Evolutionary conservation across 1,140 invertebrate genomes (phyloP).

Genomic region (Drosophila quadrilineata): DNA sequence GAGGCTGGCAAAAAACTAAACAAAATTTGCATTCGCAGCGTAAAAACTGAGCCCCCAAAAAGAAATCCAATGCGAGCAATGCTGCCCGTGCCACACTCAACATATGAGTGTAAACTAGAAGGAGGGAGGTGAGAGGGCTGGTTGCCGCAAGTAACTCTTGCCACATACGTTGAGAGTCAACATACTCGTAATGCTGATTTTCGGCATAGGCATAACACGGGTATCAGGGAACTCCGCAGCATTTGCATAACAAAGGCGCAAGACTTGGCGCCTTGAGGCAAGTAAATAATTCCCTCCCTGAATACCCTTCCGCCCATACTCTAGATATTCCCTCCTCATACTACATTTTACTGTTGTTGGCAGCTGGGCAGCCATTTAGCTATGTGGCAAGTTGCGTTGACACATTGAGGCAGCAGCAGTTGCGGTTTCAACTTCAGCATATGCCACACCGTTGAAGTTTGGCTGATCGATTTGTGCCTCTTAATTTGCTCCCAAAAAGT

Average conservation of each 20-base stretch:
- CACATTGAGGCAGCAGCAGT: slow-evolving; percentile 40
- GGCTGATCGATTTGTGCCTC: slow-evolving; percentile 66
- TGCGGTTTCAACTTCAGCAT: not conserved
- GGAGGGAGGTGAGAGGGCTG: not conserved
- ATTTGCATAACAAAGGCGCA: slow-evolving; percentile 71
- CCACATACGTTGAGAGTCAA: slow-evolving; percentile 30
- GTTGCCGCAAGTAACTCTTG: too few species aligned
- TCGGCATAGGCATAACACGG: slow-evolving; percentile 25
- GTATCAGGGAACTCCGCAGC: slow-evolving; percentile 26
- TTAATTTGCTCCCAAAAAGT: slow-evolving; percentile 42
- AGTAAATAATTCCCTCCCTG: slow-evolving; percentile 30
- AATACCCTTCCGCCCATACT: not conserved
- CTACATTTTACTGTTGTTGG: not conserved
- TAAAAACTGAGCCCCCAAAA: slow-evolving; percentile 42
- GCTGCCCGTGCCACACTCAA: slow-evolving; percentile 6
- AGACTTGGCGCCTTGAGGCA: slow-evolving; percentile 54
- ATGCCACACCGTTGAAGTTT: slow-evolving; percentile 11
- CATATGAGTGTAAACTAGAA: not conserved
- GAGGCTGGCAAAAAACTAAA: slow-evolving; percentile 33
- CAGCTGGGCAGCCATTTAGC: slow-evolving; percentile 25
- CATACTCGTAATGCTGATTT: slow-evolving; percentile 23
- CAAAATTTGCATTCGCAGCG: slow-evolving; percentile 67
- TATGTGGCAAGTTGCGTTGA: slow-evolving; percentile 37
- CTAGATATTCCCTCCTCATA: not conserved
- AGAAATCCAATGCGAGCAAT: slow-evolving; percentile 24